Evolutionary conservation across 2,797 vertebrate species (phyloP), one percentile per base, ranked within the genome.

Genomic region (Coregonus suidteri): DNA sequence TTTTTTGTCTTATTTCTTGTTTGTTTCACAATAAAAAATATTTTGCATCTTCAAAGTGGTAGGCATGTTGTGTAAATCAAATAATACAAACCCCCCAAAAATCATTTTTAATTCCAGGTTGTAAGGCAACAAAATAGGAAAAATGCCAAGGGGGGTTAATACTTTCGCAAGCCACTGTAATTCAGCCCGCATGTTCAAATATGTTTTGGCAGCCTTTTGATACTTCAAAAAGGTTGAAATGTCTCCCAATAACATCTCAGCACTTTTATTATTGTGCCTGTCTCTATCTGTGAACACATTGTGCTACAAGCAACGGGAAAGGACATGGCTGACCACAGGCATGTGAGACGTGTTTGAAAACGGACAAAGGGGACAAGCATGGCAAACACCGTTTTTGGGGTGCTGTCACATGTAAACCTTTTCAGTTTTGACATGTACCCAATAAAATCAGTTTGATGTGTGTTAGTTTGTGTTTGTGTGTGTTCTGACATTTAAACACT

Each of bases 231-330:
- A 89, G 89, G 87, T 81, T 88, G 25, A 25, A 25, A 86, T 88
- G 88, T 85, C 85, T 87, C 86, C 83, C 18, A 87, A 91, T 92
- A 91, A 85, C 85, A 91, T 90, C 88, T 91, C 82, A 67, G 82
- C 88, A 89, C 87, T 82, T 90, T 90, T 79, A 83, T 91, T 90
- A 51, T 73, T 67, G 52, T 54, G 47, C 31, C 62, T 67, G 70
- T 53, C 59, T 73, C 51, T 20, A 62, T 65, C 88, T n/a, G 81
- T 47, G 81, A 84, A 88, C 76, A 81, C 68, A 59, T 54, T 6
- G 73, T 51, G 75, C 80, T 59, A 71, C 75, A 80, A 78, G 75
- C 31, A 82, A 79, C 79, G 78, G 89, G 31, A 92, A 68, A 91
- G 90, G 90, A 88, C 87, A 91, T 34, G 64, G 14, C 80, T 77